phyloP scores from a whole-genome alignment of 1,140 invertebrate species.

The Scaptomyza pallida region DNA sequence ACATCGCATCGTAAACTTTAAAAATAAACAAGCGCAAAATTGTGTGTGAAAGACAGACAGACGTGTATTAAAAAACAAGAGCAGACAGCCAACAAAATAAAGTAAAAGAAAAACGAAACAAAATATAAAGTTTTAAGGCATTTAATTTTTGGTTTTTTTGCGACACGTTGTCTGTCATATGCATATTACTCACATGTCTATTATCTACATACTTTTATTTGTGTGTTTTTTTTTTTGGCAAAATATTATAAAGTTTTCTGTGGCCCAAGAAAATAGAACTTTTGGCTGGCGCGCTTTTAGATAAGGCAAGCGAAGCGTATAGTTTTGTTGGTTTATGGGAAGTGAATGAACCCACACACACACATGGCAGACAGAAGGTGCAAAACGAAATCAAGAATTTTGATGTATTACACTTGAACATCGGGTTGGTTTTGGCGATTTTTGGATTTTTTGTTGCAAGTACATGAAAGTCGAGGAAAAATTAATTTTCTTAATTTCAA shows the following conservation, averaged over 20 bases:
- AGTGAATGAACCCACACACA: slow-evolving; percentile 67
- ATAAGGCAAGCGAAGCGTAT: slow-evolving; percentile 54
- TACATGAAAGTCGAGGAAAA: too few species aligned
- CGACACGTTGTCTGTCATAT: slow-evolving; percentile 30
- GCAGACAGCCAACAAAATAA: slow-evolving; percentile 26
- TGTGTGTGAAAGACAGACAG: slow-evolving; percentile 41
- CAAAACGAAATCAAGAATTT: slow-evolving; percentile 1
- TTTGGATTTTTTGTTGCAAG: too few species aligned
- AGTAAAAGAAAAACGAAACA: slow-evolving; percentile 31
- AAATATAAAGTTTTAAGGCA: slow-evolving; percentile 19
- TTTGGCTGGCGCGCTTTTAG: slow-evolving; percentile 64
- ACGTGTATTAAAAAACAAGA: not conserved
- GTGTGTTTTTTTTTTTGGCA: slow-evolving; percentile 52
- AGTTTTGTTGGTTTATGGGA: slow-evolving; percentile 44
- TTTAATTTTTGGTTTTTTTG: slow-evolving; percentile 42
- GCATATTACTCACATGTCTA: slow-evolving; percentile 29
- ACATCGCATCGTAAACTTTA: slow-evolving; percentile 67
- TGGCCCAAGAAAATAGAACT: slow-evolving; percentile 46
- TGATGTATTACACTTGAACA: too few species aligned
- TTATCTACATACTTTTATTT: slow-evolving; percentile 23
- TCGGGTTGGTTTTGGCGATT: too few species aligned
- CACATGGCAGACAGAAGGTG: slow-evolving; percentile 59
- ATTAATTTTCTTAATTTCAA: slow-evolving; percentile 20
- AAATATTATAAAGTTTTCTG: slow-evolving; percentile 48
- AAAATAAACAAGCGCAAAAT: slow-evolving; percentile 71